Base-by-base conservation (phyloP, 2,113 vertebrate species). In the Gobio gobio region DNA sequence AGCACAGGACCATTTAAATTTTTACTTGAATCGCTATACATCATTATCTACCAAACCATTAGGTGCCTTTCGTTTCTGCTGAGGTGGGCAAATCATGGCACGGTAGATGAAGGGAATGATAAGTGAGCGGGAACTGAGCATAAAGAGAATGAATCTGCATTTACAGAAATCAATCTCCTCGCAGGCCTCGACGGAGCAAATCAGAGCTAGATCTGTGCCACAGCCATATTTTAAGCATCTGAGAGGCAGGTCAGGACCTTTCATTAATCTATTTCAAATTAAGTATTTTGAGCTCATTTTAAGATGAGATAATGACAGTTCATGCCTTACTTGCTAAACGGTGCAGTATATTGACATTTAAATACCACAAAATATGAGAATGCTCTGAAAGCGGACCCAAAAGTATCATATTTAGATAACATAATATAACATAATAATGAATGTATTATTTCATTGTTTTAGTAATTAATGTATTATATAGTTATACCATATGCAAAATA, bases 121-220 rank as follows among this genome's bases (percentile, higher is more conserved):
- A 33, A 36, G 14, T 10, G 10, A 66, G 61, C 33, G 43, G 14
- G 12, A 79, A 56, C 33, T 2, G n/a, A 51, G 7, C 45, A 83
- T 20, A 20, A 77, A 51, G 8, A 45, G 2, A 78, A 26, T 61
- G 1, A 33, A 73, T 59, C 29, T 79, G 13, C 76, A 82, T 68
- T 82, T 36, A 13, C 24, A 70, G 5, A 72, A 56, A 85, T 72
- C 29, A 72, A 26, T 45, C n/a, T 68, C 58, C 43, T 74, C 16
- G 7, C 1, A 26, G 43, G 49, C 49, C 24, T 73, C 78, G 9
- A 66, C 29, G 26, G 68, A 81, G 73, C 59, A n/a, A 73, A 49
- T 70, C 66, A 83, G 59, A 74, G 13, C 36, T 68, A 75, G 18
- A 80, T 80, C 77, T 80, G 51, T 66, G 86, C 68, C 77, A 87